Base-by-base conservation (phyloP, 2,888 invertebrate species). In the Drosophila nr. perissopoda region DNA sequence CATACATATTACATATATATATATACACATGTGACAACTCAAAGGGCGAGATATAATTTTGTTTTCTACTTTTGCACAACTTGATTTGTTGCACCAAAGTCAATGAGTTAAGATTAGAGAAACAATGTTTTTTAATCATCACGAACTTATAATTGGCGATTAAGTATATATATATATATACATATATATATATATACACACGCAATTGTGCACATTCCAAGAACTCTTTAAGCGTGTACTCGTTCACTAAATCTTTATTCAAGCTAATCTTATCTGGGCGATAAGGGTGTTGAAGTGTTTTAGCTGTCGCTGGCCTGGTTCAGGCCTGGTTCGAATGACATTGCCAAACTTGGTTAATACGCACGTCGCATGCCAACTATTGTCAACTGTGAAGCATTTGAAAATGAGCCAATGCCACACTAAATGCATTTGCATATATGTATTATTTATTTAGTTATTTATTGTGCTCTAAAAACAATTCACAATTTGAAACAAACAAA, bases 221-320 rank as follows among this genome's bases (percentile, higher is more conserved):
- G 65, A 79, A 74, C 31, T 51, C 11, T 29, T 34, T 21, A 45
- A 11, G 53, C 25, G 36, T 27, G 1, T 13, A 11, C 31, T 8
- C 25, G 51, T 36, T 45, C 13, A 25, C 49, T 51, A 68, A 78
- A 68, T 76, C 79, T 52, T 53, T 54, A 25, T 49, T 27, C 13
- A 25, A 48, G 27, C 25, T 51, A 74, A 76, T 79, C 80, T 78
- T 76, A 80, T 78, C 76, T 27, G 11, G 4, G 18, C 40, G 63
- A 72, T 72, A 71, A 70, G 42, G 21, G 21, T 34, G 27, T 7
- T 52, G n/a, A 29, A 71, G 56, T 45, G 57, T 48, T 16, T 64
- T 49, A n/a, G 51, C 61, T 69, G 60, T 61, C 58, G 25, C 36
- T 53, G 42, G 27, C 1, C 40, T 51, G 16, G 16, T 40, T 36